Percentiles rank a stretch among this genome's conserved stretches.
Evolutionary conservation across 2,113 vertebrate species (phyloP).

Genomic region (Phainopepla nitens): DNA sequence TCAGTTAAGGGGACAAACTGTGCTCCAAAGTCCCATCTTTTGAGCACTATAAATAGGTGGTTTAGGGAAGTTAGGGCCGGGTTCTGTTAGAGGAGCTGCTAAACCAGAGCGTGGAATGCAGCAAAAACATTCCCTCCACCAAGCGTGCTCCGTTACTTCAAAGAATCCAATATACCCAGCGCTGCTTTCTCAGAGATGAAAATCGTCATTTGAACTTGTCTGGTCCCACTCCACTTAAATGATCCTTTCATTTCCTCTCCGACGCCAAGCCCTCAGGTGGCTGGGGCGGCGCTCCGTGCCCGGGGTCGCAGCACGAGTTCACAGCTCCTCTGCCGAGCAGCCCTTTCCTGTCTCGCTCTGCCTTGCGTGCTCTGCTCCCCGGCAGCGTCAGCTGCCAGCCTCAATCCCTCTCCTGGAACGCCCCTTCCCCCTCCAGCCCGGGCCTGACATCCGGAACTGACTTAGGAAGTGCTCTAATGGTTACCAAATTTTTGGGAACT

Average conservation of each 20-base stretch:
- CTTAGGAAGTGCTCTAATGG: constrained; percentile 96
- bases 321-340: constrained; percentile 82
- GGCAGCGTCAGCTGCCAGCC: constrained; percentile 74
- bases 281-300: constrained; percentile 56
- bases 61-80: neutral
- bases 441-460: constrained; percentile 91
- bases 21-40: neutral
- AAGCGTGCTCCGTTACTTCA: constrained; percentile 36
- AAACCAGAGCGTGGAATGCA: constrained; percentile 46
- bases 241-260: constrained; percentile 96
- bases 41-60: constrained; percentile 21
- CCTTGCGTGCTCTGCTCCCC: constrained; percentile 74
- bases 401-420: constrained; percentile 70
- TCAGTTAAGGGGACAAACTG: neutral
- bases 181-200: constrained; percentile 48
- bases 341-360: constrained; percentile 81
- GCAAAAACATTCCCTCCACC: constrained; percentile 39
- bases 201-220: constrained; percentile 39
- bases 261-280: constrained; percentile 81
- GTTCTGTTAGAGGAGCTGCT: neutral
- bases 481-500: constrained; percentile 95
- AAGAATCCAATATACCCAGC: constrained; percentile 66
- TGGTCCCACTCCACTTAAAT: constrained; percentile 80
- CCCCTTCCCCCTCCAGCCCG: constrained; percentile 71
- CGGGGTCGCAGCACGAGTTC: constrained; percentile 79